Conservation (phyloP, 2,888 invertebrate genomes). For the Drosophila suboccidentalis region DNA sequence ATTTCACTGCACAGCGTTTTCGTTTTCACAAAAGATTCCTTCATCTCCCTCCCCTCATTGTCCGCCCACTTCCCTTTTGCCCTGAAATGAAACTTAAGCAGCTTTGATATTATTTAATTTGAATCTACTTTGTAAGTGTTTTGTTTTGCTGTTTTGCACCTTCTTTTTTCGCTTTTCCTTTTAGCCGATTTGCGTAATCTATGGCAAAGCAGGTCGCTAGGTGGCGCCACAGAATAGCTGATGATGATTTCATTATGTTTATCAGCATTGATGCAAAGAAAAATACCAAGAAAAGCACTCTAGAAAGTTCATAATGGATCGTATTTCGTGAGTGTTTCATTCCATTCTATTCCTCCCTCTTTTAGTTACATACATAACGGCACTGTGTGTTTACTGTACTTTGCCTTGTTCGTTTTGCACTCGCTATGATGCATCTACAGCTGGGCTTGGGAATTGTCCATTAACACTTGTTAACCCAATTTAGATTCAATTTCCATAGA, state of each 20-base stretch:
- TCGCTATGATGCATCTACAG: slow-evolving; percentile 32
- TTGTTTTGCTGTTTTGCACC: slow-evolving; percentile 16
- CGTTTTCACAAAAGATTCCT: slow-evolving; percentile 47
- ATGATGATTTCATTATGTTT: slow-evolving; percentile 60
- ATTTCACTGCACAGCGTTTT: slow-evolving; percentile 63
- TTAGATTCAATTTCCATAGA: slow-evolving; percentile 81
- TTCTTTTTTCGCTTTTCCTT: slow-evolving; percentile 8
- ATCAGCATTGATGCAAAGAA: slow-evolving; percentile 42
- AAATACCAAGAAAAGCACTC: slow-evolving; percentile 8
- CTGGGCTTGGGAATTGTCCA: slow-evolving; percentile 74
- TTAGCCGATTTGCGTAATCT: slow-evolving; percentile 65
- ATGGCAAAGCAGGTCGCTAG: slow-evolving; percentile 40
- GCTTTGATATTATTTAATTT: slow-evolving; percentile 76
- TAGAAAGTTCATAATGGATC: slow-evolving; percentile 14
- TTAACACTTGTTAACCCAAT: slow-evolving; percentile 82
- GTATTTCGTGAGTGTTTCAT: slow-evolving; percentile 1
- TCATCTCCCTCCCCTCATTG: neutral
- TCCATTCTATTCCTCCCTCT: slow-evolving; percentile 12
- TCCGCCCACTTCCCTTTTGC: neutral
- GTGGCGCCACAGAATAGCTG: slow-evolving; percentile 28
- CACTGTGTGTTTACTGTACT: slow-evolving; percentile 52
- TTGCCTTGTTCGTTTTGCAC: slow-evolving; percentile 37
- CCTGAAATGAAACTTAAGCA: slow-evolving; percentile 49
- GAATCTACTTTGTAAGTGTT: slow-evolving; percentile 37
- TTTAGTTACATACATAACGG: slow-evolving; percentile 39